Evolutionary conservation across 1,140 invertebrate genomes (phyloP), one percentile per base, ranked within the genome.

Genomic region (Calliopsis andreniformis): DNA sequence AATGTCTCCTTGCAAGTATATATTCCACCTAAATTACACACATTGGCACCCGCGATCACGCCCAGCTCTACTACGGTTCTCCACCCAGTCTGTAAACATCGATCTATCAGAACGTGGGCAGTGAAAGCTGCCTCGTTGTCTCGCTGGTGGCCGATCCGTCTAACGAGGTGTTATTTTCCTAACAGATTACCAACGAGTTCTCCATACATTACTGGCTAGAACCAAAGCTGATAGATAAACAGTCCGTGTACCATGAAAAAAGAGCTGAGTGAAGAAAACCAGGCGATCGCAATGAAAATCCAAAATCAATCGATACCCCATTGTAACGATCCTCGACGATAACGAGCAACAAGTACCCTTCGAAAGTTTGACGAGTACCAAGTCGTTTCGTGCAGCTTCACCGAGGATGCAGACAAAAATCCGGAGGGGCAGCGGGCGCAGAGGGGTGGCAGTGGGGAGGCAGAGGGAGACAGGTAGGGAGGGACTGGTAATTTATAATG

Each of bases 401-500:
- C 39, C 28, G 20, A n/a, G 51, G 43, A 58, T 23, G 75, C 42
- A 28, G 39, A 47, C 59, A 47, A 63, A 53, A 64, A 72, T 64
- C 70, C 30, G 25, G 69, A 16, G 32, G 58, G 35, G 56, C 59
- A 20, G 51, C 23, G 42, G 56, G 12, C 1, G 18, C 3, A 61
- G 5, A 23, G 20, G 23, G 58, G 28, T 18, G 16, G 35, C 16
- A 49, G 10, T 4, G 47, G 18, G 12, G 12, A 35, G 20, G 18
- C n/a, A 8, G 35, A 47, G 59, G 23, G 32, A 66, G 53, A 66
- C 58, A 49, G 10, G 28, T 30, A 76, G 47, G 56, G 69, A 73
- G 58, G 80, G 73, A 71, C 66, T 64, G 83, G 78, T 86, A 85
- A 88, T 88, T 87, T 88, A 88, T 88, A 88, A 87, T 81, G 85